Conservation (phyloP, 1,140 invertebrate genomes). For the Zaprionus taronus region DNA sequence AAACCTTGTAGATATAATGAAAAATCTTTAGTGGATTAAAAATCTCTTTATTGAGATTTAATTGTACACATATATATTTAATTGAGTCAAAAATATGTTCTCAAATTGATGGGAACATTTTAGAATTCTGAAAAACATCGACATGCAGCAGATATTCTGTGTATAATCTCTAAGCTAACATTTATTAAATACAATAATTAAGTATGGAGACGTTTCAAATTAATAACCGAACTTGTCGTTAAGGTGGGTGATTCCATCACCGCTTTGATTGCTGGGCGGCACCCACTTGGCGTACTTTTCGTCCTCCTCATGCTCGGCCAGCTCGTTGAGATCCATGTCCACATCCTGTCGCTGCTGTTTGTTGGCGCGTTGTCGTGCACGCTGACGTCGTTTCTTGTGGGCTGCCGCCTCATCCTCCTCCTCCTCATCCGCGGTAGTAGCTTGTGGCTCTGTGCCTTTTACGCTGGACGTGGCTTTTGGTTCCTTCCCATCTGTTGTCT, state of each 20-base stretch:
- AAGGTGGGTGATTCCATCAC: conserved; percentile 91
- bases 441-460: neutral
- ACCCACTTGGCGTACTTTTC: conserved; percentile 91
- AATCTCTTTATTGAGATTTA: conserved; percentile 1
- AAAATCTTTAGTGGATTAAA: neutral
- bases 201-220: neutral
- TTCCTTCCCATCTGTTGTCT: conserved; percentile 32
- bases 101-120: neutral
- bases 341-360: conserved; percentile 68
- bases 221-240: conserved; percentile 94
- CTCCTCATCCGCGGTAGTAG: neutral
- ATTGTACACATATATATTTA: neutral
- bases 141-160: neutral
- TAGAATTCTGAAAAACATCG: neutral
- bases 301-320: conserved; percentile 85
- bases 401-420: conserved; percentile 37
- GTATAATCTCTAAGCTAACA: neutral
- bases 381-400: conserved; percentile 59
- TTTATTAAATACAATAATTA: neutral
- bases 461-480: conserved; percentile 29
- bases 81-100: neutral
- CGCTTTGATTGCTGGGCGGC: conserved; percentile 90
- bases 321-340: conserved; percentile 84
- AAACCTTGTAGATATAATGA: neutral
- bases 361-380: conserved; percentile 58